phyloP scores from a whole-genome alignment of 2,888 invertebrate species.

The Hirtodrosophila alboralis region DNA sequence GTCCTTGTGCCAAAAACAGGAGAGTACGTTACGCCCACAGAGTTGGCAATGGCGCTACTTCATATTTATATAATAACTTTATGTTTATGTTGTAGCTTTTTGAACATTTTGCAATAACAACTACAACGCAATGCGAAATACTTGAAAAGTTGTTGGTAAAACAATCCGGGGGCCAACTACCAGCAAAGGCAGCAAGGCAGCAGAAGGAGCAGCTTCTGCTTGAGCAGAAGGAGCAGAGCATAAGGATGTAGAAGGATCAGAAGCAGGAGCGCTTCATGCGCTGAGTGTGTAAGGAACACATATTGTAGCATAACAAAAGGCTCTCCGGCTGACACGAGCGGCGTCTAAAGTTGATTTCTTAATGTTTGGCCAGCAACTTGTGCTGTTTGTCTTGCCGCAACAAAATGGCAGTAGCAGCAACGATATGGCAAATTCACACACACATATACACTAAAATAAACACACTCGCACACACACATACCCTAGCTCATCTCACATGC shows the following conservation, averaged over 20 bases:
- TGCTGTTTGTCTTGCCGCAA: conserved; percentile 69
- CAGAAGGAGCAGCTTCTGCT: background rate
- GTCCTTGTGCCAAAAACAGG: conserved; percentile 22
- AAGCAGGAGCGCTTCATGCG: conserved; percentile 24
- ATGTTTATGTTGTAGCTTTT: conserved; percentile 78
- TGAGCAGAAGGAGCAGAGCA: background rate
- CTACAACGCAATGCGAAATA: conserved; percentile 22
- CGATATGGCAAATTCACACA: conserved; percentile 47
- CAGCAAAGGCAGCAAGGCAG: no score
- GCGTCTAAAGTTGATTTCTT: conserved; percentile 80
- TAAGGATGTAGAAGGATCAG: conserved; percentile 4
- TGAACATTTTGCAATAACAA: conserved; percentile 47
- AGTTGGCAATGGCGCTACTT: conserved; percentile 46
- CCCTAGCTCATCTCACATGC: conserved; percentile 27
- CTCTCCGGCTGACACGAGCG: conserved; percentile 46
- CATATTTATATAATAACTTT: conserved; percentile 79
- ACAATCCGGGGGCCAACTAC: conserved; percentile 52
- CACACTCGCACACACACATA: conserved; percentile 16
- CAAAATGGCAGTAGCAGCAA: conserved; percentile 65
- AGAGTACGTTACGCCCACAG: conserved; percentile 31
- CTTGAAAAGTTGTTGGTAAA: conserved; percentile 43
- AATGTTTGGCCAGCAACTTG: conserved; percentile 69
- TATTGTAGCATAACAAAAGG: conserved; percentile 68
- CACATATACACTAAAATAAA: conserved; percentile 14
- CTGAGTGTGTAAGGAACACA: conserved; percentile 29